Percentiles rank a stretch among this genome's conserved stretches.
Conservation (phyloP, 2,113 vertebrate genomes). For the Urocynchramus pylzowi region DNA sequence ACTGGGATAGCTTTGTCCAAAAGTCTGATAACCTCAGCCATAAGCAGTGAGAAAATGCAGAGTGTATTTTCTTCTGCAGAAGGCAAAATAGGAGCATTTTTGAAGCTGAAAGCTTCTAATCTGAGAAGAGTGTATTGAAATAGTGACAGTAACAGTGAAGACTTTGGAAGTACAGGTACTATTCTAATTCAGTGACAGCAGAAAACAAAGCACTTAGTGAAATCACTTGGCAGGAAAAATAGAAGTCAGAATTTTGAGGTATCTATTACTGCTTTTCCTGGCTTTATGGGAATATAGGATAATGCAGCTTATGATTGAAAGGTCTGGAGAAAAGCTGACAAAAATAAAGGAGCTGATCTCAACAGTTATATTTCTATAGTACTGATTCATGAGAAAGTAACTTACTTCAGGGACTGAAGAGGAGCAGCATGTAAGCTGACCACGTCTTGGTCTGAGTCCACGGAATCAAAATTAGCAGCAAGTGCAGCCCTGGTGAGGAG, state of each 20-base stretch:
- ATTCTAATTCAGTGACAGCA: not conserved
- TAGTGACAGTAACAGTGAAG: not conserved
- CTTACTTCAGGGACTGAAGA: constrained; percentile 24
- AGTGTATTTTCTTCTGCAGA: not conserved
- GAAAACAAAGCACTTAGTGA: constrained; percentile 25
- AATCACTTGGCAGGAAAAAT: not conserved
- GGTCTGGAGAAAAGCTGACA: constrained; percentile 39
- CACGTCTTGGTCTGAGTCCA: constrained; percentile 40
- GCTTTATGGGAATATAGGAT: constrained; percentile 2
- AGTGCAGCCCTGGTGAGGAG: not conserved
- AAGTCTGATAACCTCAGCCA: not conserved
- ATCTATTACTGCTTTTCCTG: constrained; percentile 36
- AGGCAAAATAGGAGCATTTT: not conserved
- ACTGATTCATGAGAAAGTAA: constrained; percentile 57
- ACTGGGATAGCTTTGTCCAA: not conserved
- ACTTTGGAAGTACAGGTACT: not conserved
- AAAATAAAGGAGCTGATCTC: constrained; percentile 63
- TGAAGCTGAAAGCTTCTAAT: not conserved
- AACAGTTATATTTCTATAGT: constrained; percentile 46
- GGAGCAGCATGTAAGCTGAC: constrained; percentile 21
- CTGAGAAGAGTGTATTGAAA: not conserved
- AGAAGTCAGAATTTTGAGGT: constrained; percentile 18
- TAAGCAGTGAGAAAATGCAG: not conserved
- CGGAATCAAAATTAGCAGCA: constrained; percentile 45
- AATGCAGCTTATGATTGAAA: constrained; percentile 41